Evolutionary conservation across 1,140 invertebrate genomes (phyloP).

Genomic region (Penaeus japonicus): DNA sequence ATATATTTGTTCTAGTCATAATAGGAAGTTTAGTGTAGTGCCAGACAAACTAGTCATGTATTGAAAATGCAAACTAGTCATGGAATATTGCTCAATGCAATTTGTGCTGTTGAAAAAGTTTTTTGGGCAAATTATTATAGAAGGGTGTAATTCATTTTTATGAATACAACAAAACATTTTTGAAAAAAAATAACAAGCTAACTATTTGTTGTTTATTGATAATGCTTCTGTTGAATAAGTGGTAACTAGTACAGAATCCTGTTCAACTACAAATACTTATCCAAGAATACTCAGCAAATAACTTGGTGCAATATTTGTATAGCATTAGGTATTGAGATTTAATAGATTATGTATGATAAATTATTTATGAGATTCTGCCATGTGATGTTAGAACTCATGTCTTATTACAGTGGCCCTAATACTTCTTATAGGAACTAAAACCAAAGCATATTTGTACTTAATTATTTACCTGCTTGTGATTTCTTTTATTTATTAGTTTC

Average conservation of each 20-base stretch:
- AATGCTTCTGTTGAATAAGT: constrained; percentile 9
- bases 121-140: neutral
- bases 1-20: constrained; percentile 6
- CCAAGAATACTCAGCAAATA: constrained; percentile 30
- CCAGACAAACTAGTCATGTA: neutral
- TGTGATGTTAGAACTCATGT: neutral
- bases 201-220: constrained; percentile 9
- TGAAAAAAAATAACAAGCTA: neutral
- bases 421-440: neutral
- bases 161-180: neutral
- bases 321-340: constrained; percentile 36
- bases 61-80: neutral
- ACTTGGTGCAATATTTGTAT: constrained; percentile 40
- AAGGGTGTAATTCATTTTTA: neutral
- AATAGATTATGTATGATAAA: constrained; percentile 18
- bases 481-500: neutral
- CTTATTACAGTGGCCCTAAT: neutral
- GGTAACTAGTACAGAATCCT: constrained; percentile 21
- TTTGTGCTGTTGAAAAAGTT: neutral
- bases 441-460: constrained; percentile 13
- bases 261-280: constrained; percentile 36
- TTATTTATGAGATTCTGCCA: constrained; percentile 9
- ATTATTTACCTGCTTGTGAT: neutral
- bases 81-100: constrained; percentile 27
- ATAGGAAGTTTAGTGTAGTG: constrained; percentile 1